Evolutionary conservation across 2,888 invertebrate genomes (phyloP).

Genomic region (Eristalis intricaria): DNA sequence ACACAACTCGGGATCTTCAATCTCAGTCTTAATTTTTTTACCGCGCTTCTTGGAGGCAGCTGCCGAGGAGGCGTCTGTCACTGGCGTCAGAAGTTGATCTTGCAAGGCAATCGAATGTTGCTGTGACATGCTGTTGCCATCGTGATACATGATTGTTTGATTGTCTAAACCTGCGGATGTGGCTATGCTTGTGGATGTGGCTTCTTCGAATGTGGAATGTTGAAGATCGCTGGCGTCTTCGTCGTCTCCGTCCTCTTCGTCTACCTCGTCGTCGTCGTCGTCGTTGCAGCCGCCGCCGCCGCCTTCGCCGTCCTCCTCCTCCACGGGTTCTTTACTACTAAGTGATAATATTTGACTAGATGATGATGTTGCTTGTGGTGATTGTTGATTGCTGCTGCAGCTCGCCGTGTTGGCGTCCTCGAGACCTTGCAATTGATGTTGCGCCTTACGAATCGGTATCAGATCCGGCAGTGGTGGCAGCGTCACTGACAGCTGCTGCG

Average conservation of each 20-base stretch:
- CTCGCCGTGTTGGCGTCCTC: slow-evolving; percentile 20
- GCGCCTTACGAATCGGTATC: slow-evolving; percentile 65
- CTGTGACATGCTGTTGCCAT: slow-evolving; percentile 61
- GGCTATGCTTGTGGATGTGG: slow-evolving; percentile 55
- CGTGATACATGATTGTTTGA: slow-evolving; percentile 64
- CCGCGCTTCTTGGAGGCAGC: slow-evolving; percentile 51
- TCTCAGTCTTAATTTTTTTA: slow-evolving; percentile 70
- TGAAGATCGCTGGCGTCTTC: slow-evolving; percentile 40
- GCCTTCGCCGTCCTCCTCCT: slow-evolving; percentile 13
- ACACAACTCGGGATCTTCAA: slow-evolving; percentile 69
- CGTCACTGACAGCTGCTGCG: slow-evolving; percentile 44
- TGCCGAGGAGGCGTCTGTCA: not conserved
- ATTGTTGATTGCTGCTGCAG: slow-evolving; percentile 32
- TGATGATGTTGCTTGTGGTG: slow-evolving; percentile 52
- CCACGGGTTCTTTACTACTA: slow-evolving; percentile 60
- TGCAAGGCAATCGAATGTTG: slow-evolving; percentile 42
- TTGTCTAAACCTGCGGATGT: slow-evolving; percentile 63
- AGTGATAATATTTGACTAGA: slow-evolving; percentile 70
- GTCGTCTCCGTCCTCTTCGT: slow-evolving; percentile 11
- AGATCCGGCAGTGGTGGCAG: slow-evolving; percentile 66
- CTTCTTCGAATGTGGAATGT: slow-evolving; percentile 69
- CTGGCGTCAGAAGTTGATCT: slow-evolving; percentile 35
- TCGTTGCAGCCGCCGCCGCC: not conserved
- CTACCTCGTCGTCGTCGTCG: slow-evolving; percentile 10
- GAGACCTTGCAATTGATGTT: slow-evolving; percentile 46